Conservation (phyloP, 2,113 vertebrate genomes). For the Podarcis muralis region DNA sequence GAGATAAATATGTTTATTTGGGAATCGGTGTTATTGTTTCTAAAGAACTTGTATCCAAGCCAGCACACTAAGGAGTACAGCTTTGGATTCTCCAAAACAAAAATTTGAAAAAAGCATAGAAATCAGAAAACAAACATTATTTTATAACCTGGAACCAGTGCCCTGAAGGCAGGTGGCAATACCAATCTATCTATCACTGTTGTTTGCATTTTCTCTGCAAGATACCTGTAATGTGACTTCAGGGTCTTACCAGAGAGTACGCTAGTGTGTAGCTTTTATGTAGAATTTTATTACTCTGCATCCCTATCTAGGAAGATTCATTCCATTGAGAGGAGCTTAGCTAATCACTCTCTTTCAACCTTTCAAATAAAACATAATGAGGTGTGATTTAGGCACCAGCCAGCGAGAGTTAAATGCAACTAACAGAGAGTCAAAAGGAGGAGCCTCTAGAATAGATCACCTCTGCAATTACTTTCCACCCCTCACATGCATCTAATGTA, state of each 20-base stretch:
- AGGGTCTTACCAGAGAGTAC: constrained; percentile 40
- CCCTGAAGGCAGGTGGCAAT: constrained; percentile 26
- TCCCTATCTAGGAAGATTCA: constrained; percentile 46
- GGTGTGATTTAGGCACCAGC: constrained; percentile 40
- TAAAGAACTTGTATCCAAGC: neutral
- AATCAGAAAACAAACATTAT: constrained; percentile 38
- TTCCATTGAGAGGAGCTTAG: constrained; percentile 49
- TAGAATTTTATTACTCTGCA: constrained; percentile 37
- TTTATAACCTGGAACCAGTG: constrained; percentile 39
- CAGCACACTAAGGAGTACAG: neutral
- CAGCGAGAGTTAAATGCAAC: constrained; percentile 33
- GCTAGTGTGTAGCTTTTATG: constrained; percentile 47
- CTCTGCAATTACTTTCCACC: constrained; percentile 29
- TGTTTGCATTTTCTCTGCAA: constrained; percentile 58
- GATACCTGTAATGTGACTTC: constrained; percentile 45
- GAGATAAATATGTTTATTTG: neutral
- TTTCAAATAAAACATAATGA: constrained; percentile 50
- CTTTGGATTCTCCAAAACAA: neutral
- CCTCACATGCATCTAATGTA: constrained; percentile 22
- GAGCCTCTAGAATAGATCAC: constrained; percentile 42
- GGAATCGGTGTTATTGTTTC: neutral
- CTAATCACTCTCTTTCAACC: constrained; percentile 44
- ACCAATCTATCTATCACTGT: constrained; percentile 47
- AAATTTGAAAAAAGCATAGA: neutral
- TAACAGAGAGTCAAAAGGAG: constrained; percentile 21